Percentiles rank a stretch among this genome's conserved stretches.
Conservation (phyloP, 2,888 invertebrate genomes). For the Drosophila prostipennis region DNA sequence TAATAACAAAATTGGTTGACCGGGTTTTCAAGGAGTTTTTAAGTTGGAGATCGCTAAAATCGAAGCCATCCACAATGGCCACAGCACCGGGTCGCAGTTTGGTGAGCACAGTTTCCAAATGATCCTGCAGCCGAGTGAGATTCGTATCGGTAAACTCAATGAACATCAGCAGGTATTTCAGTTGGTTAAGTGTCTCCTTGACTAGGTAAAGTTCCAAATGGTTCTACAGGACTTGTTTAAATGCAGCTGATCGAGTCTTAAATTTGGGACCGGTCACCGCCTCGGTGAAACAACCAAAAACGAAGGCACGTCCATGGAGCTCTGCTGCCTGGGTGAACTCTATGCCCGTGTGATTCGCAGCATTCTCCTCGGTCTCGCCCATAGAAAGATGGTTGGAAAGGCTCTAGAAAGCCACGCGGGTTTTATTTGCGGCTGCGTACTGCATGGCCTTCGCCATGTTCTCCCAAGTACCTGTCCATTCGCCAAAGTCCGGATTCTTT, state of each 20-base stretch:
- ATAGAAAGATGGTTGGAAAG: constrained; percentile 88
- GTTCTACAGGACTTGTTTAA: constrained; percentile 88
- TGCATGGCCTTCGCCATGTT: constrained; percentile 84
- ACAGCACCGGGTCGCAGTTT: constrained; percentile 94
- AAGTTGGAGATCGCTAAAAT: constrained; percentile 91
- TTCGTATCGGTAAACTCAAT: constrained; percentile 72
- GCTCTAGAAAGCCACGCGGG: constrained; percentile 88
- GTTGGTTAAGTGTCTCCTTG: constrained; percentile 88
- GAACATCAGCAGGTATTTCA: constrained; percentile 90
- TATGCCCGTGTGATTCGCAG: constrained; percentile 94
- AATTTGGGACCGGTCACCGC: constrained; percentile 87
- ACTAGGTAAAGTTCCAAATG: constrained; percentile 91
- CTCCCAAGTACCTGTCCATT: constrained; percentile 79
- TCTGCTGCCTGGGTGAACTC: constrained; percentile 93
- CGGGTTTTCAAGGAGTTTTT: constrained; percentile 89
- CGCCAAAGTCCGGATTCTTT: constrained; percentile 56
- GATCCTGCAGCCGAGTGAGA: constrained; percentile 86
- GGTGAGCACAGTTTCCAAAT: constrained; percentile 89
- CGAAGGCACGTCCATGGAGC: constrained; percentile 93
- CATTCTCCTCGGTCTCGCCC: constrained; percentile 90
- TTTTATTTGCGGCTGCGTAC: constrained; percentile 86
- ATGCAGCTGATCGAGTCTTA: constrained; percentile 85
- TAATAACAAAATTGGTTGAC: constrained; percentile 86
- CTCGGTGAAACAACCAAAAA: constrained; percentile 91
- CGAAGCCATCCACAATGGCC: constrained; percentile 95